Evolutionary conservation across 2,888 invertebrate genomes (phyloP), one percentile per base, ranked within the genome.

Genomic region (Euplagia quadripunctaria): DNA sequence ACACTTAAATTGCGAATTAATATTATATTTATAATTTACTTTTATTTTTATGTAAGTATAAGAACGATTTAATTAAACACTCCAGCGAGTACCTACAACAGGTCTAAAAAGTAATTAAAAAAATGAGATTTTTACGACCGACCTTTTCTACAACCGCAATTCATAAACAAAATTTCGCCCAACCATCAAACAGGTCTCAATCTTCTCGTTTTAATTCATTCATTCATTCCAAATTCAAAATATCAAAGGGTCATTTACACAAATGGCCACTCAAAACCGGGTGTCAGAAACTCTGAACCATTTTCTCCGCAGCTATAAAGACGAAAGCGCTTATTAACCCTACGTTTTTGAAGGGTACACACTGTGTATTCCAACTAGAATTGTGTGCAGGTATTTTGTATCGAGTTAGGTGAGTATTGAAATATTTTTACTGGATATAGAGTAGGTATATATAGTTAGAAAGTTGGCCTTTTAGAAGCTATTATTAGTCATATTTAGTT

Each of bases 201-300:
- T 92, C 93, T 91, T 84, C 86, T 86, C 82, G 80, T 90, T 92
- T 90, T 86, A 92, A 88, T 89, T 86, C 87, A 84, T 71, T 70
- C 73, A 65, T 55, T 74, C 71, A 88, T 88, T 88, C 88, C 88
- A 91, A 90, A 90, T 89, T 90, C 84, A 84, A 80, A 83, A 87
- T 88, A 92, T 92, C 88, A 89, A 85, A 85, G 87, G 83, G 89
- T 88, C 90, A 89, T 94, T 93, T 91, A 87, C 87, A 90, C 88
- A 90, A 93, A 94, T 86, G 85, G 84, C 86, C 85, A 85, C 86
- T 88, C 86, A 85, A 82, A 84, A 84, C 82, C 84, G 83, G 85
- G 86, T 87, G 90, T 87, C 82, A 82, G 87, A 84, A 86, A 85
- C 89, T 88, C 82, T 80, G 85, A 84, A 86, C 88, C 87, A 90